These are phyloP conservation scores for Agonopterix subpropinquella DNA, from an alignment of 2,888 invertebrate genomes.

Conservation along the genomic window DNA sequence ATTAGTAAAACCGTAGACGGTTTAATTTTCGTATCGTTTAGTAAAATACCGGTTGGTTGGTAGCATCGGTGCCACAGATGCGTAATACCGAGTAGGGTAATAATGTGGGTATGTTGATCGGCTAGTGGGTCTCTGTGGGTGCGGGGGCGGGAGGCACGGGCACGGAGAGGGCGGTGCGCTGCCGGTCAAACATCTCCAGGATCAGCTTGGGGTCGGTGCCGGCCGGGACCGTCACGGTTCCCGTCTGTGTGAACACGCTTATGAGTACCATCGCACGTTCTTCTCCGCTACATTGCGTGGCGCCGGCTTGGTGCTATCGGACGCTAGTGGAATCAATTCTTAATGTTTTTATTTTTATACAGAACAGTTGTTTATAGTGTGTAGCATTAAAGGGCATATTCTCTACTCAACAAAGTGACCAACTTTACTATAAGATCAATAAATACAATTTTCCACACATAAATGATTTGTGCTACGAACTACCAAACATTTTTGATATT, in stretches of 20 bases:
- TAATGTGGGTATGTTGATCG: neutral
- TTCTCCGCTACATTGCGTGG: conserved; percentile 60
- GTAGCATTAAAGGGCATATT: too few species aligned
- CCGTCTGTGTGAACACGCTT: conserved; percentile 56
- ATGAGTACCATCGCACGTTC: conserved; percentile 71
- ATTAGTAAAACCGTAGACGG: too few species aligned
- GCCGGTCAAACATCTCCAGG: conserved; percentile 74
- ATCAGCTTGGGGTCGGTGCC: conserved; percentile 74
- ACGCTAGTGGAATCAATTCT: neutral
- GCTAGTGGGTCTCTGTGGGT: conserved; percentile 38
- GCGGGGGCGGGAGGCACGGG: conserved; percentile 50
- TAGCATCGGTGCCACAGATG: neutral
- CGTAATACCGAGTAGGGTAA: neutral
- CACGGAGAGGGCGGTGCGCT: conserved; percentile 57
- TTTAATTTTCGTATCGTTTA: neutral
- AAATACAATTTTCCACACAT: too few species aligned
- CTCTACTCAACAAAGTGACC: too few species aligned
- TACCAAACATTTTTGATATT: too few species aligned
- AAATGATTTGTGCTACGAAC: too few species aligned
- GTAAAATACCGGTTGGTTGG: neutral
- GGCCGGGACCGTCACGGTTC: conserved; percentile 72
- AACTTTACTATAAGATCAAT: too few species aligned
- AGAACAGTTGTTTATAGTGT: too few species aligned
- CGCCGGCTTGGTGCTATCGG: conserved; percentile 48
- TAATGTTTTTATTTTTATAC: neutral